These are phyloP conservation scores for Oikopleura dioica DNA, from an alignment of 23 tunicate genomes.

Conservation along the genomic window DNA sequence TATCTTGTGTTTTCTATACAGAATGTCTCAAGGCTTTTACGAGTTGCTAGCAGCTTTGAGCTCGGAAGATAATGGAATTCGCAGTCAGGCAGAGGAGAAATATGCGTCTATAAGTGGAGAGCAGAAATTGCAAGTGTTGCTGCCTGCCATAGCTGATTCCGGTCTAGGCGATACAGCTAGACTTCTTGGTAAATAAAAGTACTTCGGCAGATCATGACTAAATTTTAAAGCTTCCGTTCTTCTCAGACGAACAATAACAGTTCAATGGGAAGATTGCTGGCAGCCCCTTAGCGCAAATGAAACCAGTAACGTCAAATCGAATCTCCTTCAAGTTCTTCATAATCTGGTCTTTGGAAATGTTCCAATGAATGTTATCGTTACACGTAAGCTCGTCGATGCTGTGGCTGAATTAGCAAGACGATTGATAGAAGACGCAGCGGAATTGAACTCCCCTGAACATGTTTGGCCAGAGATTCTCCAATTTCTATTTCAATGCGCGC, in stretches of 20 bases:
- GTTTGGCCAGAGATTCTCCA: background rate
- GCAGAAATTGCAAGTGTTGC: background rate
- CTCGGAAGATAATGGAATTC: background rate
- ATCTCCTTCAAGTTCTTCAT: no score
- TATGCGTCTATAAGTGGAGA: background rate
- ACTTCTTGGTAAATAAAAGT: no score
- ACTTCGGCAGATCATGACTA: no score
- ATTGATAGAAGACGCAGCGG: background rate
- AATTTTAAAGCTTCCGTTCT: slow-evolving; percentile 4
- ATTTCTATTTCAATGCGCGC: slow-evolving; percentile 7
- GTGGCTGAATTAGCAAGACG: slow-evolving; percentile 2
- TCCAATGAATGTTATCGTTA: no score
- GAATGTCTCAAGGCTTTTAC: background rate
- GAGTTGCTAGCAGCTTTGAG: background rate
- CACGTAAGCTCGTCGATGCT: no score
- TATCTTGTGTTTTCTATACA: no score
- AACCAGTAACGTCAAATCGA: no score
- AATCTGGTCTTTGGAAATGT: no score
- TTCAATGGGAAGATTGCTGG: slow-evolving; percentile 13
- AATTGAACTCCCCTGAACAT: background rate
- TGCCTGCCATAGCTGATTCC: background rate
- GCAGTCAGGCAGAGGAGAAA: background rate
- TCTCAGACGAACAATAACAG: background rate
- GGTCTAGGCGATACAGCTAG: background rate
- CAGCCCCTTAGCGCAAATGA: background rate